A percentile compares a stretch with the other conserved stretches of the same genome.
These are phyloP conservation scores for Hirtodrosophila cameraria DNA, from an alignment of 2,888 invertebrate species.

Conservation along the genomic window DNA sequence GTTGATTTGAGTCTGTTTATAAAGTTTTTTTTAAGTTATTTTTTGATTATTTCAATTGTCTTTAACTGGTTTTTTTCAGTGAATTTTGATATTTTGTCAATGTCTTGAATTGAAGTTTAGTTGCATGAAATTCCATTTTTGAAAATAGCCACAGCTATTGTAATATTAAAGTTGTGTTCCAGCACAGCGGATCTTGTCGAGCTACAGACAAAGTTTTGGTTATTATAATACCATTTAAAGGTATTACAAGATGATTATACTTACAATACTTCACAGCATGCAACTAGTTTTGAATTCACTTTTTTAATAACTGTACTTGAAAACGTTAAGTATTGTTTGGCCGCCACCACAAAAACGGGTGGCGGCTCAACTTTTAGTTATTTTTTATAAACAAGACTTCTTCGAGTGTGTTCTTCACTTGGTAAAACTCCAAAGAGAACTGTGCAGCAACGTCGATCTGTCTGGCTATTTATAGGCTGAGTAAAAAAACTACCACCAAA, in stretches of 20 bases:
- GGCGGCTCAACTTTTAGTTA: slow-evolving; percentile 50
- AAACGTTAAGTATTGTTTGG: background rate
- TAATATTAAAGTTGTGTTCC: background rate
- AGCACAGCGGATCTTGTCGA: background rate
- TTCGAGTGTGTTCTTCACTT: slow-evolving; percentile 39
- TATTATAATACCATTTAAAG: background rate
- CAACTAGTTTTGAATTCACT: background rate
- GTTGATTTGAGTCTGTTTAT: no score
- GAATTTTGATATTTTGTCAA: background rate
- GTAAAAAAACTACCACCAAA: slow-evolving; percentile 64
- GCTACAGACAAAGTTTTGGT: slow-evolving; percentile 11
- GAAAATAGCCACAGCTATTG: no score
- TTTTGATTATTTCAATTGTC: background rate
- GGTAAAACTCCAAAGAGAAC: slow-evolving; percentile 37
- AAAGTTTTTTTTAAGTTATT: background rate
- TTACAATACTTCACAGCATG: slow-evolving; percentile 13
- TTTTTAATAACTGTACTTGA: slow-evolving; percentile 10
- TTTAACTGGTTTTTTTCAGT: background rate
- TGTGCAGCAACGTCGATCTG: slow-evolving; percentile 53
- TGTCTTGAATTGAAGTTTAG: background rate
- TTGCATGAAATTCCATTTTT: no score
- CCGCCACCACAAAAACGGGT: slow-evolving; percentile 55
- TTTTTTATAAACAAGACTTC: background rate
- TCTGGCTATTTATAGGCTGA: slow-evolving; percentile 58
- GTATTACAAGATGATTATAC: slow-evolving; percentile 11